These are phyloP conservation scores for Catocala sponsa DNA, from an alignment of 2,888 invertebrate species.

Conservation along the genomic window DNA sequence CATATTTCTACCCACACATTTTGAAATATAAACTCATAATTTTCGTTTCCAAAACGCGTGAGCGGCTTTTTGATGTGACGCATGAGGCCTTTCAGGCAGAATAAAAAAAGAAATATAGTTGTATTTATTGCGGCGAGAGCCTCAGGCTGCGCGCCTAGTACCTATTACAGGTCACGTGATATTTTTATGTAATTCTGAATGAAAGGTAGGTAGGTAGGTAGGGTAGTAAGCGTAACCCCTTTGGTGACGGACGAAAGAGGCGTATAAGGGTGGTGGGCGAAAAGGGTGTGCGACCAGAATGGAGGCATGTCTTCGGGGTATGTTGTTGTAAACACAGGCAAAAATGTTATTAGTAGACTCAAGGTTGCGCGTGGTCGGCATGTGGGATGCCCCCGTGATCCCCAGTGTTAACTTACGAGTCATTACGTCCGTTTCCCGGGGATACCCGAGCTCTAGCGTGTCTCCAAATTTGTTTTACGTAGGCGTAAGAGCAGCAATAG, in stretches of 20 bases:
- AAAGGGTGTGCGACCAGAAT: not conserved
- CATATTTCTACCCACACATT: too few species aligned
- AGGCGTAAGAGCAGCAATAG: too few species aligned
- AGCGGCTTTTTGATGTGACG: too few species aligned
- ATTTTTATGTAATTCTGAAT: conserved; percentile 1
- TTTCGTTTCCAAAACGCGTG: too few species aligned
- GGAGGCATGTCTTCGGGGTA: not conserved
- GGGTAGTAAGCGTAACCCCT: not conserved
- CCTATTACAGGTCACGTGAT: not conserved
- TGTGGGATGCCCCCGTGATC: not conserved
- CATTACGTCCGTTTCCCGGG: not conserved
- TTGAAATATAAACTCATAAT: too few species aligned
- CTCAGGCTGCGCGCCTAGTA: too few species aligned
- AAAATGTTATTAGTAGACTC: conserved; percentile 16
- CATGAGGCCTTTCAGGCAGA: too few species aligned
- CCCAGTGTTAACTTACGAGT: conserved; percentile 1
- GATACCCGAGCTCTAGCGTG: not conserved
- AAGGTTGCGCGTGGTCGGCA: conserved; percentile 10
- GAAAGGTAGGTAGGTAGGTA: not conserved
- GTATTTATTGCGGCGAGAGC: not conserved
- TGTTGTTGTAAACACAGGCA: conserved; percentile 3
- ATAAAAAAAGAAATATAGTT: not conserved
- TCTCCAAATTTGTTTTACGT: not conserved
- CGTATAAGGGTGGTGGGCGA: not conserved
- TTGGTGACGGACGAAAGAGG: not conserved